A percentile compares a stretch with the other conserved stretches of the same genome.
Conservation (phyloP, 2,888 invertebrate genomes). For the Zhengitettix transpicula region DNA sequence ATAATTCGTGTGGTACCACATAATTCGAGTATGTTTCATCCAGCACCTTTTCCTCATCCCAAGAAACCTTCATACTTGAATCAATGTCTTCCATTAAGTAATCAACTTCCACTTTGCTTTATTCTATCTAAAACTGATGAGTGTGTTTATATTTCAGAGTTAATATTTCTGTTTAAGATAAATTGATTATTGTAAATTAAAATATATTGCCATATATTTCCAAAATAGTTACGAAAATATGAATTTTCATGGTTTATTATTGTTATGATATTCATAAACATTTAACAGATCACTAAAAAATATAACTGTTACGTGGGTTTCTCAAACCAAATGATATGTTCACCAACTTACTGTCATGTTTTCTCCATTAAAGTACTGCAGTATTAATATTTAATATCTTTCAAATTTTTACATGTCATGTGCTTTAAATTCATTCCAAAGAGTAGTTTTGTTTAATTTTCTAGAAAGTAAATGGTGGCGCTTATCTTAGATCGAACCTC, state of each 20-base stretch:
- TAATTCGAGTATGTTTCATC: not conserved
- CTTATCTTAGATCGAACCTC: not conserved
- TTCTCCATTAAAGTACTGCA: not conserved
- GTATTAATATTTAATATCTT: not conserved
- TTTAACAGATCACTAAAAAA: not conserved
- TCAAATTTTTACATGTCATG: not conserved
- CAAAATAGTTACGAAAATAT: too few relatives aligned
- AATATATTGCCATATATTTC: not conserved
- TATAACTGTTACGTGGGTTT: not conserved
- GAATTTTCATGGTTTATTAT: not conserved
- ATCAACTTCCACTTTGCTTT: not conserved
- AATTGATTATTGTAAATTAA: not conserved
- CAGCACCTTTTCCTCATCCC: not conserved
- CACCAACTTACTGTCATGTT: not conserved
- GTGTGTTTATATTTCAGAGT: not conserved
- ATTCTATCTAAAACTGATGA: not conserved
- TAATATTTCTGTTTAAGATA: not conserved
- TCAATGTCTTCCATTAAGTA: slow-evolving; percentile 10
- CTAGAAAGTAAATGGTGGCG: not conserved
- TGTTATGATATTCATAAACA: not conserved
- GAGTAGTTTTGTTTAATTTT: not conserved
- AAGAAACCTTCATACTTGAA: slow-evolving; percentile 2
- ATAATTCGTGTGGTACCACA: too few relatives aligned
- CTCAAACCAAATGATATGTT: not conserved
- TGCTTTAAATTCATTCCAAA: not conserved